Percentiles rank a stretch among this genome's conserved stretches.
Evolutionary conservation across 1,140 invertebrate species (phyloP).

Genomic region (Drosophila quadrilineata): DNA sequence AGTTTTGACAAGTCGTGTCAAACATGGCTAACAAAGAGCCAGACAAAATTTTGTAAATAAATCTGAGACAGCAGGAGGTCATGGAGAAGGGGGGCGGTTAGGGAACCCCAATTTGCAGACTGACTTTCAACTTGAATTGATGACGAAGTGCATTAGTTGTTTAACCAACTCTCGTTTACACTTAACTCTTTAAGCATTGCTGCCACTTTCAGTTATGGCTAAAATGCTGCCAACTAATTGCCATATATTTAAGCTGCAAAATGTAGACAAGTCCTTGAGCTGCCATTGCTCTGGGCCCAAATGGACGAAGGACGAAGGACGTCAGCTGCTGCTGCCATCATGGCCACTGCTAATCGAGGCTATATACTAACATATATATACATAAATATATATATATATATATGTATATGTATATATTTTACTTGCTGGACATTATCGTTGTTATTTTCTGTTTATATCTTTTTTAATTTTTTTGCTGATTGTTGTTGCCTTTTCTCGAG

Average conservation of each 20-base stretch:
- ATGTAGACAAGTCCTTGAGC: slow-evolving; percentile 19
- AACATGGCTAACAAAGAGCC: neutral
- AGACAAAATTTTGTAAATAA: slow-evolving; percentile 6
- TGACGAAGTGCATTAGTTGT: neutral
- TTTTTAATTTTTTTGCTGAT: neutral
- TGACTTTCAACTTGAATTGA: neutral
- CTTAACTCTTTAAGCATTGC: slow-evolving; percentile 1
- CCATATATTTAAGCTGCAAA: slow-evolving; percentile 24
- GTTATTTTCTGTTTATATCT: slow-evolving; percentile 16
- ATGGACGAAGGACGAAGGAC: neutral
- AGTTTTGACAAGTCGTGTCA: slow-evolving; percentile 15
- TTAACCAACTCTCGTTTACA: neutral
- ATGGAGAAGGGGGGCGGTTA: neutral
- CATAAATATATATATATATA: too few relatives aligned
- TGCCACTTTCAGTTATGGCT: slow-evolving; percentile 3
- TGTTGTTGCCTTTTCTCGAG: slow-evolving; percentile 26
- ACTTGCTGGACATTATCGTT: slow-evolving; percentile 1
- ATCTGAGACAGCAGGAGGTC: neutral
- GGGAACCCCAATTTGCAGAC: neutral
- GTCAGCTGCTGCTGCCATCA: neutral
- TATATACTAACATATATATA: slow-evolving; percentile 7
- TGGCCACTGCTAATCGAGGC: slow-evolving; percentile 20
- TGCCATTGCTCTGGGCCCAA: neutral
- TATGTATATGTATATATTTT: too few relatives aligned
- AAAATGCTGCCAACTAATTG: slow-evolving; percentile 21